Conservation (phyloP, 2,888 invertebrate genomes). For the Aricia artaxerxes region DNA sequence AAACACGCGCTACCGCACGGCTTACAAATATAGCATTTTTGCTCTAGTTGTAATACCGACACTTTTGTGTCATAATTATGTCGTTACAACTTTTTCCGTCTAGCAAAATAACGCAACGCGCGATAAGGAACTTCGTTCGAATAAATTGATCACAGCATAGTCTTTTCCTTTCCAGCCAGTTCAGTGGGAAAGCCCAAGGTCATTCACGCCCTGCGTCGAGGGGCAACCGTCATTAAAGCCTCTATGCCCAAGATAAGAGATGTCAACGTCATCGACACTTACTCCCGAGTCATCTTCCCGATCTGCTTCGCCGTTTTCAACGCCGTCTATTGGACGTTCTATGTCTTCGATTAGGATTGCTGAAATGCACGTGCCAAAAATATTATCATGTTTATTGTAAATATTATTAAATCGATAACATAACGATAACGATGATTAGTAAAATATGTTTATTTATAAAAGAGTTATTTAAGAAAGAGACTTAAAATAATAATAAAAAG, state of each 20-base stretch:
- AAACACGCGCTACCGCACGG: no score
- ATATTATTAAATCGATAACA: background rate
- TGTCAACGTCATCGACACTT: conserved; percentile 98
- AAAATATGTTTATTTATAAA: background rate
- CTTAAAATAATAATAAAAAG: background rate
- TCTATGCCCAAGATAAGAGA: conserved; percentile 98
- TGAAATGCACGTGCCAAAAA: conserved; percentile 27
- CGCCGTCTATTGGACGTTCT: conserved; percentile 97
- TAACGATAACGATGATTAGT: background rate
- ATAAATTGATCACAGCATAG: background rate
- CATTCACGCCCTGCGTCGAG: conserved; percentile 89
- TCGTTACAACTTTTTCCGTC: no score
- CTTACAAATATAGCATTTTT: no score
- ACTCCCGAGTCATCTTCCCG: conserved; percentile 97
- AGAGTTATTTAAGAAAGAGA: background rate
- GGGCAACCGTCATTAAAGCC: conserved; percentile 92
- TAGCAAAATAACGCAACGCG: no score
- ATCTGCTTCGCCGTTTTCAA: conserved; percentile 97
- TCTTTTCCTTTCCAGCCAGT: conserved; percentile 67
- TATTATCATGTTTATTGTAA: conserved; percentile 16
- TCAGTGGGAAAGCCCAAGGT: conserved; percentile 84
- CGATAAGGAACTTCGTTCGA: no score
- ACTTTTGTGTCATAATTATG: no score
- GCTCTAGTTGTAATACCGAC: no score
- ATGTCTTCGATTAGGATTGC: conserved; percentile 83